These are phyloP conservation scores for Beris chalybata DNA, from an alignment of 2,888 invertebrate genomes.

Conservation along the genomic window DNA sequence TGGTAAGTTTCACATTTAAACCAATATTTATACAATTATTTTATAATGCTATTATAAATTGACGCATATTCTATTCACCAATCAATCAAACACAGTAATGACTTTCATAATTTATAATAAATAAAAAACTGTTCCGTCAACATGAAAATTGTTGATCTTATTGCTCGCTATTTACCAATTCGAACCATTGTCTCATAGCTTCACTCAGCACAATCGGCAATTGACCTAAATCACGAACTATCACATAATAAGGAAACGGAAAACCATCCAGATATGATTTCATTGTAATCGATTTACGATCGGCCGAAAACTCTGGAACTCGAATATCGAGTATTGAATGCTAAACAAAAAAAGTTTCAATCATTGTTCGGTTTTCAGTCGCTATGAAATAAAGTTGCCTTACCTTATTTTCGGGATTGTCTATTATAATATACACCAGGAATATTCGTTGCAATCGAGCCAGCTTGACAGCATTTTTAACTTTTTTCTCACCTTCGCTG, in stretches of 20 bases:
- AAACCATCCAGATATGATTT: constrained; percentile 90
- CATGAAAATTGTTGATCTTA: constrained; percentile 28
- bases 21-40: too few relatives aligned
- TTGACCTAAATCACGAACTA: constrained; percentile 84
- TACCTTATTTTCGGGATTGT: constrained; percentile 89
- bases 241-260: constrained; percentile 97
- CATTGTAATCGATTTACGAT: constrained; percentile 64
- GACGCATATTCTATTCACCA: too few relatives aligned
- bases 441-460: constrained; percentile 85
- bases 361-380: constrained; percentile 10
- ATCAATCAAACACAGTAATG: too few relatives aligned
- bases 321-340: constrained; percentile 90
- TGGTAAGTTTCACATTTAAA: too few relatives aligned
- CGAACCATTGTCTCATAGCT: constrained; percentile 98
- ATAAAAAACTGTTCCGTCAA: too few relatives aligned
- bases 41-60: too few relatives aligned
- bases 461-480: constrained; percentile 76
- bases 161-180: constrained; percentile 70
- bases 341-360: constrained; percentile 57
- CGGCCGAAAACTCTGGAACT: constrained; percentile 70
- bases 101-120: too few relatives aligned
- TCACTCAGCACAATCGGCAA: constrained; percentile 91
- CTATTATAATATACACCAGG: constrained; percentile 92
- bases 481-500: constrained; percentile 79
- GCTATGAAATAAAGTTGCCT: constrained; percentile 41